These are phyloP conservation scores for Arbacia lixula DNA, from an alignment of 53 echinoderm and acorn worm genomes.

Conservation along the genomic window DNA sequence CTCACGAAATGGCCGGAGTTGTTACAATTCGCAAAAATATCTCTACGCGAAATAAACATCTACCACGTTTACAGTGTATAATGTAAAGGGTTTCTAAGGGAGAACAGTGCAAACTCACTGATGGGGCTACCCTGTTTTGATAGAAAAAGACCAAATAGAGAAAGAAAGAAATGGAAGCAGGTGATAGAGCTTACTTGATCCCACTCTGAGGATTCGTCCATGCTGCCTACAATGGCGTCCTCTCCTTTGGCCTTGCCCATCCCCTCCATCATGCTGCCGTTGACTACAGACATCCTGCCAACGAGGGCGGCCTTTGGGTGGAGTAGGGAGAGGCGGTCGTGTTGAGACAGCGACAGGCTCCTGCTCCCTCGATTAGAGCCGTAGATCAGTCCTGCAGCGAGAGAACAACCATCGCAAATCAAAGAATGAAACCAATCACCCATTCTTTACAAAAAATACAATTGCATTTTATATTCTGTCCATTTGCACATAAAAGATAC, in stretches of 20 bases:
- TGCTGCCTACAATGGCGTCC: constrained; percentile 17
- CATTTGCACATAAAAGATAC: too few relatives aligned
- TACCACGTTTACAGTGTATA: too few relatives aligned
- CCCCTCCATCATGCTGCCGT: constrained; percentile 15
- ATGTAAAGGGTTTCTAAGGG: too few relatives aligned
- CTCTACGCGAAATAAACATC: too few relatives aligned
- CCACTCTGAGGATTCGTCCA: constrained; percentile 88
- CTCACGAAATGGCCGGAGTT: too few relatives aligned
- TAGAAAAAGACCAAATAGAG: too few relatives aligned
- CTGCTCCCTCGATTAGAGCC: constrained; percentile 87
- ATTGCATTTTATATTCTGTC: too few relatives aligned
- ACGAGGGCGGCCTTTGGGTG: constrained; percentile 49
- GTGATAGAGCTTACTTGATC: constrained; percentile 76
- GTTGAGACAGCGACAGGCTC: constrained; percentile 53
- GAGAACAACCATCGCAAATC: too few relatives aligned
- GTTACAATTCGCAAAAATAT: too few relatives aligned
- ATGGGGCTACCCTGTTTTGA: too few relatives aligned
- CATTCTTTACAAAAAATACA: neutral
- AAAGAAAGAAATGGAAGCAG: too few relatives aligned
- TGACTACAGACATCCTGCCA: constrained; percentile 53
- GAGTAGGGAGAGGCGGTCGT: constrained; percentile 59
- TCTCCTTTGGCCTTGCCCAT: constrained; percentile 35
- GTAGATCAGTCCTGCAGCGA: constrained; percentile 79
- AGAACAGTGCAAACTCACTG: too few relatives aligned
- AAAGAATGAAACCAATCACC: neutral